Base-by-base conservation (phyloP, 1,140 invertebrate species). In the Aphelenchoides fujianensis region DNA sequence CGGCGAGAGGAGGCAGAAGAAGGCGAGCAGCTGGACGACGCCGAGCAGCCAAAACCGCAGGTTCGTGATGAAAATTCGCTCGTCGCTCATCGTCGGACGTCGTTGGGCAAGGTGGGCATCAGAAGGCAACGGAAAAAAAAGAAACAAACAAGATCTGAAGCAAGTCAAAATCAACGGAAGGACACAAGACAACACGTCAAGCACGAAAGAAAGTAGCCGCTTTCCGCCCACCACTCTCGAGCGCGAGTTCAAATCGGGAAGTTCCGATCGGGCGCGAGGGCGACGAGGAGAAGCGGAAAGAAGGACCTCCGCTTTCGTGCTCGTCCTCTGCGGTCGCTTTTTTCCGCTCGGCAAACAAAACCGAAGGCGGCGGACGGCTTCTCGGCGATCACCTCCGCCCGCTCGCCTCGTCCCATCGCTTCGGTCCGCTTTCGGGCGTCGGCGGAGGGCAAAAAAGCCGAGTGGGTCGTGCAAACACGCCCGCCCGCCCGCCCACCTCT, bases 41-140 rank as follows among this genome's bases (percentile, higher is more conserved):
- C 19, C 23, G 12, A 64, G 36, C 32, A 64, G 30, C 62, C 62
- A 64, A 64, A 64, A 64, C 16, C 62, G 23, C 28, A 35, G 23
- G 30, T 64, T 64, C 5, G 62, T 35, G 2, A 64, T 31, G 28
- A 64, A 64, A 64, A 35, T 64, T 64, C 5, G 5, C 5, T 23
- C 5, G 28, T 59, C 55, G 5, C 27, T 59, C 55, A 59, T 59
- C 55, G 28, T 59, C n/a, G n/a, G n/a, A n/a, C n/a, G n/a, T n/a
- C 27, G 7, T 59, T 59, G 5, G 5, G 5, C 23, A 32, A 59
- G 28, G 27, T 32, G 55, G 34, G 5, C 55, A 59, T 23, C 19
- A 5, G 5, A 30, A 59, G 34, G 34, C 5, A 19, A 5, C 55
- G 34, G 55, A 5, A 19, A 59, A 59, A 19, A 23, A 59, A 59